Evolutionary conservation across 2,888 invertebrate genomes (phyloP), one percentile per base, ranked within the genome.

Genomic region (Pomacea canaliculata): DNA sequence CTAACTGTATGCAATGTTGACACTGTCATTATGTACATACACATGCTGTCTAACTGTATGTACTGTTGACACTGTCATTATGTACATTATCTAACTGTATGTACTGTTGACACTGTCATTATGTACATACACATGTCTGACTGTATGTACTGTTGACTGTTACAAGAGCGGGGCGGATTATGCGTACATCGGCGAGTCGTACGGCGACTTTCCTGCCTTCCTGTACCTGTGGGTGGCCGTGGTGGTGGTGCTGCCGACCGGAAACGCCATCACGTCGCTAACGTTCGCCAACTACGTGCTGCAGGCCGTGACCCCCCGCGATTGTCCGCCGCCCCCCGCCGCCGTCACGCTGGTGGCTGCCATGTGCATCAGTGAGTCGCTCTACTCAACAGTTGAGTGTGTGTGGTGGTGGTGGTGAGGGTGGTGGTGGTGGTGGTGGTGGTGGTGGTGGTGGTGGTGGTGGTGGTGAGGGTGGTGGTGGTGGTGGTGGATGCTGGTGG

Each of bases 191-290:
- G 94, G 94, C 77, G 95, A 95, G 88, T 96, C 97, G 0, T 97
- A 92, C 80, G 98, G 98, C 0, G 93, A 95, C 7, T 92, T 98
- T 60, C 96, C 96, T 0, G 96, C 97, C 0, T 98, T 98, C 91
- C 93, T 98, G 8, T 97, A 97, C 90, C 93, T 98, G 23, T 98
- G 98, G 98, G 96, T 96, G 73, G 96, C 97, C 1, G 92, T 98
- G 81, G 94, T 98, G 86, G 94, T 98, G 81, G 93, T 98, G 85
- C 95, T 97, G 83, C 98, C 98, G 27, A 96, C 97, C 0, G 96
- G 97, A 70, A 97, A 97, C 90, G 97, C 98, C 74, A 96, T 98
- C 87, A 96, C 96, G 0, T 97, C 97, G 0, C 92, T 98, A 76
- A 97, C 97, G 69, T 98, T 98, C 91, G 96, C 98, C 7, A 94